Evolutionary conservation across 2,797 vertebrate genomes (phyloP), one percentile per base, ranked within the genome.

Genomic region (Hozukius guyotensis): DNA sequence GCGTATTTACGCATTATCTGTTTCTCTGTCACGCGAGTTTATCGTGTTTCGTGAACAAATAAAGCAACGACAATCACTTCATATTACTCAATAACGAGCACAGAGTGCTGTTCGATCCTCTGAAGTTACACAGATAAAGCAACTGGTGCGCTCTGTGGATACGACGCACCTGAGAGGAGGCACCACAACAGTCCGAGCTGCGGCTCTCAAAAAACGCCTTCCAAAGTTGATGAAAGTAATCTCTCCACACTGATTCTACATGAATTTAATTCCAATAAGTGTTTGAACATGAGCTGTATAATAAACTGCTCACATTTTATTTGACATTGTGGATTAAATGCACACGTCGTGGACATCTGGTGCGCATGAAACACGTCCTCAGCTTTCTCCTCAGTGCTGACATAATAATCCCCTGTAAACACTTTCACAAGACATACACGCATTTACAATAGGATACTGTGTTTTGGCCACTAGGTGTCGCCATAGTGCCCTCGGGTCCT

Each of bases 381-480:
- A 61, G 16, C 22, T 42, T 46, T 52, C 46, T 36, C 62, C 62
- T 62, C 66, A 38, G 8, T 36, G 16, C 20, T 3, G n/a, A 57
- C 52, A 8, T 22, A 16, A 7, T 7, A 16, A 7, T 7, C 25
- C 60, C n/a, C 22, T 57, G 27, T 36, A 56, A 34, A 66, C 1
- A 52, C 52, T 27, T 32, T 10, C 12, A 36, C 22, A 16, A 76
- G 36, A 46, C 5, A 27, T 12, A 14, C 8, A 36, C 9, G n/a
- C 20, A 3, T 31, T 69, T n/a, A 34, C 31, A 67, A 14, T 0
- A 34, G 8, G 6, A 20, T 27, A 3, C 7, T 1, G 22, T 12
- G 22, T 16, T 34, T 4, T 1, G 5, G 27, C 73, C 86, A 82
- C 73, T 80, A 85, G 89, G 83, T 81, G 89, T 85, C 88, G 76